Evolutionary conservation across 2,888 invertebrate species (phyloP).

Genomic region (Crossocerus cetratus): DNA sequence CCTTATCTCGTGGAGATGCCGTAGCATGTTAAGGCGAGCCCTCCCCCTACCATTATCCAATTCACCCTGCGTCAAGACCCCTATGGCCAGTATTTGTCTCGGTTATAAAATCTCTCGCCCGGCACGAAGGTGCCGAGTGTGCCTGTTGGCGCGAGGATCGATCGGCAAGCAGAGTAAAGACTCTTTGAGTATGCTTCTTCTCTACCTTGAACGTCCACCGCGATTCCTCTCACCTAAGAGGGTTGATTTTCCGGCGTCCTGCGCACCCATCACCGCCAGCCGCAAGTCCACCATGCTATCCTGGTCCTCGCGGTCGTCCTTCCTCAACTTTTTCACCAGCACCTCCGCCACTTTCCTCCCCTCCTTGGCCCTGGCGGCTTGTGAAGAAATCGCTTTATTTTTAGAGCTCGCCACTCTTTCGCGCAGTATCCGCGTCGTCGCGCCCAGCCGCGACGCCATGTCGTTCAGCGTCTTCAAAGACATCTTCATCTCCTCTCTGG

Average conservation of each 20-base stretch:
- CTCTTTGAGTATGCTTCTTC: constrained; percentile 57
- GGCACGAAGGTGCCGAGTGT: background rate
- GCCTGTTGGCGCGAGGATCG: constrained; percentile 1
- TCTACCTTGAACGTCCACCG: constrained; percentile 65
- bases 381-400: constrained; percentile 48
- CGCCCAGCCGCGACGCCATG: constrained; percentile 93
- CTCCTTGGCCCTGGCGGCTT: constrained; percentile 51
- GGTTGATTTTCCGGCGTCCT: constrained; percentile 98
- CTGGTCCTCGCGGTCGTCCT: constrained; percentile 83
- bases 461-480: constrained; percentile 90
- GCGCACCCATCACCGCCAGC: constrained; percentile 95
- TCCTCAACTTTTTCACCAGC: constrained; percentile 87
- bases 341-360: constrained; percentile 89
- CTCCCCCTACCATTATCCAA: constrained; percentile 97
- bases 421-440: constrained; percentile 86
- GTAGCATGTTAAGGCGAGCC: constrained; percentile 96
- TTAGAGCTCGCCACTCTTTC: constrained; percentile 80
- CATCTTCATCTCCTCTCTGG: constrained; percentile 89
- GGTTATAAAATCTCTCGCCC: background rate
- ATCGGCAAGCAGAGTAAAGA: constrained; percentile 49
- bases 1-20: constrained; percentile 96
- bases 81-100: constrained; percentile 73
- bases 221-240: constrained; percentile 80
- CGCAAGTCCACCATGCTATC: constrained; percentile 91
- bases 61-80: constrained; percentile 97